Percentiles rank a stretch among this genome's conserved stretches.
Conservation (phyloP, 2,113 vertebrate genomes). For the Panthera leo region DNA sequence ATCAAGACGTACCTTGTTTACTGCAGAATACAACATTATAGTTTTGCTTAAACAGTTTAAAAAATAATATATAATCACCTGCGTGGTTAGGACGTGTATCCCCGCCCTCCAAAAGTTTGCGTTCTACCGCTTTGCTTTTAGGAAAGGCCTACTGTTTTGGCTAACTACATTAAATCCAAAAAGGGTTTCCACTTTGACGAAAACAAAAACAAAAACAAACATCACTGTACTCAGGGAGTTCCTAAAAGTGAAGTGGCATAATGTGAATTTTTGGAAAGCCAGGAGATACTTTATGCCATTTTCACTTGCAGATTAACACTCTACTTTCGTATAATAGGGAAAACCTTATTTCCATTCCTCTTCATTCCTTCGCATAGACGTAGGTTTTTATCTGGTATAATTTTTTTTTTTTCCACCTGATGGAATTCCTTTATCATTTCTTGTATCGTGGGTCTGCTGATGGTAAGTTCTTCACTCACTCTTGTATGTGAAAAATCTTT, state of each 20-base stretch:
- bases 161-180: not conserved
- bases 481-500: not conserved
- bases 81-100: not conserved
- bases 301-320: not conserved
- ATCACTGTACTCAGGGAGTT: not conserved
- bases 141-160: not conserved
- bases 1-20: not conserved
- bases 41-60: not conserved
- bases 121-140: not conserved
- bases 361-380: not conserved
- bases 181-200: not conserved
- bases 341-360: not conserved
- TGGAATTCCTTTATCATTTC: not conserved
- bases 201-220: no score
- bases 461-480: not conserved
- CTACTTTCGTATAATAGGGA: not conserved
- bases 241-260: not conserved
- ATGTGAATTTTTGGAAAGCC: not conserved
- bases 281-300: not conserved
- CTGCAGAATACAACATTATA: not conserved
- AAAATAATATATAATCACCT: not conserved
- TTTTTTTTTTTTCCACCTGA: not conserved
- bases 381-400: not conserved
- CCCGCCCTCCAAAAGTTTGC: no score
- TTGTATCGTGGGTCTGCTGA: not conserved